These are phyloP conservation scores for Cecropterus lyciades DNA, from an alignment of 1,140 invertebrate genomes.

Conservation along the genomic window DNA sequence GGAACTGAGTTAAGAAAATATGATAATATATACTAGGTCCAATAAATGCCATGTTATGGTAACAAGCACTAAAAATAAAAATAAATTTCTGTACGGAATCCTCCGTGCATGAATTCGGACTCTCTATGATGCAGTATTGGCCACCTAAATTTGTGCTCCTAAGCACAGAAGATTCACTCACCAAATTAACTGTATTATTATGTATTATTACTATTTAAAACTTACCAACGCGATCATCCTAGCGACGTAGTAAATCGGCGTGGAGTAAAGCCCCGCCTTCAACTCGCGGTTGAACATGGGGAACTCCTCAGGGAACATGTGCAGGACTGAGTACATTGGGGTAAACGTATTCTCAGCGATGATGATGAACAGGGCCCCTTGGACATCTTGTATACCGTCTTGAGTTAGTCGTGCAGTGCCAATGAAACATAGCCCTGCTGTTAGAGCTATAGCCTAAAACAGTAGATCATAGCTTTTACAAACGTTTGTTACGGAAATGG, in stretches of 20 bases:
- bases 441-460: conserved; percentile 88
- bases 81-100: too few species aligned
- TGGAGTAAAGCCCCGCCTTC: conserved; percentile 90
- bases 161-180: too few species aligned
- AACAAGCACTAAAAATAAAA: too few species aligned
- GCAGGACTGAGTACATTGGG: conserved; percentile 93
- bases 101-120: too few species aligned
- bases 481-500: too few species aligned
- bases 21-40: too few species aligned
- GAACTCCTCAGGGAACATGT: conserved; percentile 91
- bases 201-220: conserved; percentile 27
- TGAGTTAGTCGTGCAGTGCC: conserved; percentile 89
- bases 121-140: too few species aligned
- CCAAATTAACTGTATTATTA: too few species aligned
- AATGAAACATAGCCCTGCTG: conserved; percentile 91
- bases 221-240: conserved; percentile 91
- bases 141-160: too few species aligned
- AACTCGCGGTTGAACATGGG: conserved; percentile 92
- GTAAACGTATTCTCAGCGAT: conserved; percentile 95
- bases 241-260: conserved; percentile 90
- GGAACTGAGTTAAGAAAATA: conserved; percentile 84
- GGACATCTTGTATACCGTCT: conserved; percentile 91
- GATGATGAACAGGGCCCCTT: conserved; percentile 93
- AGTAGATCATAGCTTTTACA: background rate
- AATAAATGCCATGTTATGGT: too few species aligned